Evolutionary conservation across 2,113 vertebrate species (phyloP), one percentile per base, ranked within the genome.

Genomic region (Aythya baeri): DNA sequence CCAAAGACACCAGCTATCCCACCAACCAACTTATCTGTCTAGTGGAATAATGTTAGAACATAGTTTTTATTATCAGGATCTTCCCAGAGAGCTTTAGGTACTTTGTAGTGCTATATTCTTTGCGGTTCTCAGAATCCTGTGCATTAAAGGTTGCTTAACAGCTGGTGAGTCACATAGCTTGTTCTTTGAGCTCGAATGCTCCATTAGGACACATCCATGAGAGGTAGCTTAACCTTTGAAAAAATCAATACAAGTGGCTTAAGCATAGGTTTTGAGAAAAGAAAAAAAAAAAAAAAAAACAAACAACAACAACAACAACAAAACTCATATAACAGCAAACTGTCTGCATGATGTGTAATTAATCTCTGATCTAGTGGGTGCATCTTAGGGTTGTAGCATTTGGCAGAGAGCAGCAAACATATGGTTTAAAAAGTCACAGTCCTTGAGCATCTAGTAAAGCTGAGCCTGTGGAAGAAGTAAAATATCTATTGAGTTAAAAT

Each of bases 171-270:
- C 96, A 94, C 94, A 91, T 63, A 87, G 93, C 75, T 93, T 88
- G 78, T 96, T 96, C 91, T 96, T 88, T 95, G 96, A 95, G 94
- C 93, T 94, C 3, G 0, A 95, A 86, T 67, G 93, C 91, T 94
- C 89, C 93, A 83, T 96, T 91, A 96, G 96, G 91, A 88, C 87
- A 80, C 87, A 96, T 58, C 63, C 91, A 96, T 91, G 66, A 77
- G 94, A 97, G 93, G 94, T 94, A 95, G 92, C 94, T 91, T 96
- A 97, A 97, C 95, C 95, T 96, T 93, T 96, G 84, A 57, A 92
- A 96, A 94, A 93, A 94, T 94, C 88, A 85, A 84, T 97, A 77
- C 14, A 76, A 87, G 80, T 83, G 50, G 59, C 46, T 94, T 92
- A 91, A 91, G 67, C 32, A 90, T 61, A 95, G 66, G 70, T 88